Conservation (phyloP, 2,797 vertebrate genomes). For the Hemitrygon akajei region DNA sequence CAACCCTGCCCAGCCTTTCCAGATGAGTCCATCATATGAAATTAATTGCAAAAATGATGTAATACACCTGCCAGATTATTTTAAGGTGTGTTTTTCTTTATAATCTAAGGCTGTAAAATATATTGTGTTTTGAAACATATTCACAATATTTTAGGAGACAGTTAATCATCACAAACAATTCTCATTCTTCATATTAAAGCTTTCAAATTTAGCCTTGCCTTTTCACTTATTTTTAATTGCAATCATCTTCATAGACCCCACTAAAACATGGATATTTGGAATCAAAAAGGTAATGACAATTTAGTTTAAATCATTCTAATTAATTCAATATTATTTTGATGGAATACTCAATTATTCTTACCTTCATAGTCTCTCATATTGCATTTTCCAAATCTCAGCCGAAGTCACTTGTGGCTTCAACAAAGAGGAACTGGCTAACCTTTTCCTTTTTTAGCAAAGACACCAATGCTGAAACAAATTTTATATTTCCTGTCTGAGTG, state of each 20-base stretch:
- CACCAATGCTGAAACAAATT: neutral
- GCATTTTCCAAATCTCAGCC: neutral
- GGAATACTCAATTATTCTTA: neutral
- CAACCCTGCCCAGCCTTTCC: too few relatives aligned
- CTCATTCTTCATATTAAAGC: neutral
- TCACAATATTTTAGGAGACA: neutral
- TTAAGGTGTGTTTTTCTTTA: too few relatives aligned
- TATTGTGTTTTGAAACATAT: neutral
- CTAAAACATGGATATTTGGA: neutral
- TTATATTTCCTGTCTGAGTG: neutral
- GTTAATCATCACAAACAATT: neutral
- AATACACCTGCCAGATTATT: neutral
- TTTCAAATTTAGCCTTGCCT: neutral
- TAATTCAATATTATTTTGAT: neutral
- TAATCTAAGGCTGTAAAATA: neutral
- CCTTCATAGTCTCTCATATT: neutral
- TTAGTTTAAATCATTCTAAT: neutral
- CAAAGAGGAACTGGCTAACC: neutral
- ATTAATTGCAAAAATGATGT: neutral
- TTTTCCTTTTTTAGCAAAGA: neutral
- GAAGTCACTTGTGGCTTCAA: neutral
- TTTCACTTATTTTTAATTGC: neutral
- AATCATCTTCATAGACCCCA: neutral
- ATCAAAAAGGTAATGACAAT: neutral
- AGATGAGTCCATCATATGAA: neutral